A percentile compares a stretch with the other conserved stretches of the same genome.
Conservation (phyloP, 2,113 vertebrate genomes). For the Erythrolamprus reginae region DNA sequence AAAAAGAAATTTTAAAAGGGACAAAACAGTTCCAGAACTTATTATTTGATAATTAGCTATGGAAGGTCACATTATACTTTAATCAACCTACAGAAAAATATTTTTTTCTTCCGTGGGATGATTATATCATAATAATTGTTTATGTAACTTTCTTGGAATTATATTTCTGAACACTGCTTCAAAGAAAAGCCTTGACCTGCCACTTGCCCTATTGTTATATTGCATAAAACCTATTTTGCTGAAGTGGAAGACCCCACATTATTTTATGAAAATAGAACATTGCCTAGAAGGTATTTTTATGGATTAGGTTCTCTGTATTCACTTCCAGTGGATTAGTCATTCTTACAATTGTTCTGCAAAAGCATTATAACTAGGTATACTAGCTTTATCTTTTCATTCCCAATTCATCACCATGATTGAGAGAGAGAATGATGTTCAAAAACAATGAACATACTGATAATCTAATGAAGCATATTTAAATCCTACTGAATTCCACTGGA, state of each 20-base stretch:
- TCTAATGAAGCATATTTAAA: neutral
- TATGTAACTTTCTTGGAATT: neutral
- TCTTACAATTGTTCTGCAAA: neutral
- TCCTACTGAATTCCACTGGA: neutral
- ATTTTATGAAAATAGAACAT: neutral
- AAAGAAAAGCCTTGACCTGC: neutral
- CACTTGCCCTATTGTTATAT: neutral
- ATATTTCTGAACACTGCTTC: neutral
- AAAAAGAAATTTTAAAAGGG: neutral
- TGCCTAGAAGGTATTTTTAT: neutral
- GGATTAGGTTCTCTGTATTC: neutral
- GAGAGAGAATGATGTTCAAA: neutral
- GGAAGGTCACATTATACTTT: neutral
- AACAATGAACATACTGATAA: neutral
- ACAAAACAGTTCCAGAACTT: neutral
- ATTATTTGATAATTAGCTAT: neutral
- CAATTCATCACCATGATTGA: neutral
- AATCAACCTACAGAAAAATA: neutral
- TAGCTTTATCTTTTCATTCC: neutral
- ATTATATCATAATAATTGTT: neutral
- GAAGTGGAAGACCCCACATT: neutral
- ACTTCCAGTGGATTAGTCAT: neutral
- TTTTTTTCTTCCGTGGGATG: neutral
- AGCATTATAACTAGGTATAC: neutral
- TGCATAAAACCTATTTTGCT: neutral